phyloP scores from a whole-genome alignment of 1,140 invertebrate species.

The Chionoecetes opilio region DNA sequence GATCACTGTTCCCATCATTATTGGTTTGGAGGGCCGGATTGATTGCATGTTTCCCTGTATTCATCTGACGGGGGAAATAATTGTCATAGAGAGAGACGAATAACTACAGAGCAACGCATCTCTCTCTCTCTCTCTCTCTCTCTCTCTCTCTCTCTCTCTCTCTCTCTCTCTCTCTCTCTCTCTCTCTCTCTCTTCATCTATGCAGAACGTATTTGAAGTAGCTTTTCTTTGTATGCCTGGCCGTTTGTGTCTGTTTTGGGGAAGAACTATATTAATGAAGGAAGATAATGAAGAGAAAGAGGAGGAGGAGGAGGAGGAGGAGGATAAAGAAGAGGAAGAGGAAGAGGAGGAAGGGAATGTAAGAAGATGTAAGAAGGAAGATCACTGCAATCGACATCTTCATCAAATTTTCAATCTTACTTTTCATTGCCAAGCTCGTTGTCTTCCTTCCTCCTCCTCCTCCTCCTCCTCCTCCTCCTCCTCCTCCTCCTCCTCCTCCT shows the following conservation, averaged over 20 bases:
- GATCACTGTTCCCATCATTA: slow-evolving; percentile 59
- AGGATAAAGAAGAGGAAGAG: not conserved
- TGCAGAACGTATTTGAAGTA: too few relatives aligned
- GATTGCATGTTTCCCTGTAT: slow-evolving; percentile 60
- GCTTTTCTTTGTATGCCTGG: too few relatives aligned
- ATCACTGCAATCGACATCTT: too few relatives aligned
- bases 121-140: slow-evolving; percentile 46
- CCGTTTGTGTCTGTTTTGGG: too few relatives aligned
- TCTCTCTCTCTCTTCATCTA: slow-evolving; percentile 37
- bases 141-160: slow-evolving; percentile 61
- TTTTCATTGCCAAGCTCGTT: too few relatives aligned
- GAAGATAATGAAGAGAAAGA: too few relatives aligned
- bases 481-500: too few relatives aligned
- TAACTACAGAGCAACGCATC: not conserved
- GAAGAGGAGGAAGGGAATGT: not conserved
- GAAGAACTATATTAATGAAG: too few relatives aligned
- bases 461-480: too few relatives aligned
- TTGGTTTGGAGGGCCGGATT: slow-evolving; percentile 59
- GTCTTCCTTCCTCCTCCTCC: too few relatives aligned
- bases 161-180: slow-evolving; percentile 64
- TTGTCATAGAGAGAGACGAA: too few relatives aligned
- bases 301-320: not conserved
- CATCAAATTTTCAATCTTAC: too few relatives aligned
- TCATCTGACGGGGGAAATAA: slow-evolving; percentile 23
- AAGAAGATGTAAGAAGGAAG: not conserved